A percentile compares a stretch with the other conserved stretches of the same genome.
These are phyloP conservation scores for Pterostichus niger DNA, from an alignment of 2,888 invertebrate genomes.

Conservation along the genomic window DNA sequence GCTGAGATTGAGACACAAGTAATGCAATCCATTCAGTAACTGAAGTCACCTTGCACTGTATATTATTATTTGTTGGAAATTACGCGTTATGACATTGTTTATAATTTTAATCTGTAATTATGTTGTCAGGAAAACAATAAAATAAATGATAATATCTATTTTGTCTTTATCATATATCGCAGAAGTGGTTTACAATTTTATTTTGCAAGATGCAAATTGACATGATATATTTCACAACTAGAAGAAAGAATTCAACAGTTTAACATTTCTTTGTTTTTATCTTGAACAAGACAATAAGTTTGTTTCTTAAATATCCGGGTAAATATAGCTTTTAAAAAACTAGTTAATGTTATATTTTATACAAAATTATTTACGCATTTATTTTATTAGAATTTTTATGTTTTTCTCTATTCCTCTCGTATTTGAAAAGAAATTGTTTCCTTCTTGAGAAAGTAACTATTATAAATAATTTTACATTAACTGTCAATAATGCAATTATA, in stretches of 20 bases:
- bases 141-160: conserved; percentile 50
- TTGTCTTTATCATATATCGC: background rate
- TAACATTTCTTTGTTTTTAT: too few relatives aligned
- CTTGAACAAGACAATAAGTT: background rate
- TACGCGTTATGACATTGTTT: conserved; percentile 54
- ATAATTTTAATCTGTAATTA: conserved; percentile 27
- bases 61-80: conserved; percentile 53
- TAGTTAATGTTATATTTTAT: too few relatives aligned
- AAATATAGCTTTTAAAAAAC: too few relatives aligned
- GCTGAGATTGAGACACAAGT: conserved; percentile 26
- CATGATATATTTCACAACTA: background rate
- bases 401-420: conserved; percentile 15
- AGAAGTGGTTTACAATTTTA: conserved; percentile 8
- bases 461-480: conserved; percentile 40
- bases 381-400: conserved; percentile 14
- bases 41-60: conserved; percentile 49
- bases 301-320: background rate
- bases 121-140: conserved; percentile 48
- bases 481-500: conserved; percentile 20
- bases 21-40: conserved; percentile 24
- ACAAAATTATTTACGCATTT: background rate
- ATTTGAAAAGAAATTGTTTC: conserved; percentile 35
- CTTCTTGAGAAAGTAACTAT: conserved; percentile 35
- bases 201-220: conserved; percentile 12
- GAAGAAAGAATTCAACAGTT: background rate